Base-by-base conservation (phyloP, 1,140 invertebrate genomes). In the Drosophila azteca region DNA sequence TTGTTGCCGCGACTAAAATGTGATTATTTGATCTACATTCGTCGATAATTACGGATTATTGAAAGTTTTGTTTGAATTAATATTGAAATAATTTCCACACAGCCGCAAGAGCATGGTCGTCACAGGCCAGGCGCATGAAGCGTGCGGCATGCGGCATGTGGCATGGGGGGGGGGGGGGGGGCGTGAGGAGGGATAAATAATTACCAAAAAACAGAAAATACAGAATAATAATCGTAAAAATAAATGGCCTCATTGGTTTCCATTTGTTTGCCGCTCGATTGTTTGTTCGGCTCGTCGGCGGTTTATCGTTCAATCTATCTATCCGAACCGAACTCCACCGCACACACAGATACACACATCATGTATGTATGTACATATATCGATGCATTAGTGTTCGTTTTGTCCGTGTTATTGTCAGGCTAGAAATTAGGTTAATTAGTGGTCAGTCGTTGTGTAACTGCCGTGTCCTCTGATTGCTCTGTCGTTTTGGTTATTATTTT, bases 61-160 rank as follows among this genome's bases (percentile, higher is more conserved):
- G 82, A 87, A 87, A 83, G 73, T 87, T 88, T 78, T 88, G 84
- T 87, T 79, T 76, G 82, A 78, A 88, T 85, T 85, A 76, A 85
- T 85, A 85, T 88, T 71, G 83, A 88, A 87, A 88, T 87, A 85
- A 85, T 88, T 87, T 71, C 66, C 62, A 44, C 55, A 53, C 61
- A 53, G n/a, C 6, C 46, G 20, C 46, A 2, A 29, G 22, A 39
- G 11, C 11, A 39, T 11, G 11, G 35, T 39, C 35, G 9, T 11
- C 3, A 4, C 0, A 11, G 9, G 35, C 9, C 9, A n/a, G 53
- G 9, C 24, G 24, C 24, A 26, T 5, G 43, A 6, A 2, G 9
- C 13, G 43, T 35, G 22, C 3, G 41, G 15, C 22, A 9, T 31
- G 13, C 29, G 29, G 29, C 29, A 31, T 3, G 29, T 2, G 8